These are phyloP conservation scores for Strigamia crassipes DNA, from an alignment of 2,888 invertebrate species.

Conservation along the genomic window DNA sequence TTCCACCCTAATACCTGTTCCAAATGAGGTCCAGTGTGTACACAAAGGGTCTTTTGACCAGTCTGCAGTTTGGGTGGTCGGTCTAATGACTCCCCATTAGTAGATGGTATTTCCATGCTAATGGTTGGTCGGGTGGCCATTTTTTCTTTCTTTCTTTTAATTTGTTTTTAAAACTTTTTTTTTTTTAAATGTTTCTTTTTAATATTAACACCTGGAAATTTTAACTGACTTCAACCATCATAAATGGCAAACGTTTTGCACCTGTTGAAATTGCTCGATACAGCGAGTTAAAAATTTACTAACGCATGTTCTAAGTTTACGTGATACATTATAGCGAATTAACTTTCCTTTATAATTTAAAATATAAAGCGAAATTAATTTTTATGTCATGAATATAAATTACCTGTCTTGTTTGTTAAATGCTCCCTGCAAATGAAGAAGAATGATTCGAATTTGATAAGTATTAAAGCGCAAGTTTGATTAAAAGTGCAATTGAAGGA, in stretches of 20 bases:
- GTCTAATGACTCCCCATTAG: slow-evolving; percentile 27
- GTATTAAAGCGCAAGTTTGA: neutral
- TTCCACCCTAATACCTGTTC: neutral
- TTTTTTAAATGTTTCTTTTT: neutral
- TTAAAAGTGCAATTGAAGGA: neutral
- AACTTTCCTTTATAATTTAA: neutral
- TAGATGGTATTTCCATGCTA: slow-evolving; percentile 5
- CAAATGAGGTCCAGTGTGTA: neutral
- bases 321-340: neutral
- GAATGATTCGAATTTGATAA: neutral
- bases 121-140: slow-evolving; percentile 20
- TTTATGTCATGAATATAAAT: slow-evolving; percentile 12
- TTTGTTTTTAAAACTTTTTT: too few relatives aligned
- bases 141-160: neutral
- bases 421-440: neutral
- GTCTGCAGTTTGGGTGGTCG: slow-evolving; percentile 23
- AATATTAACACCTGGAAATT: slow-evolving; percentile 2
- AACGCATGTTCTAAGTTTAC: neutral
- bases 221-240: neutral
- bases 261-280: neutral
- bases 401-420: slow-evolving; percentile 1
- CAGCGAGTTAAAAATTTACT: neutral
- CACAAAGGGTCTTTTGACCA: slow-evolving; percentile 17
- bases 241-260: neutral
- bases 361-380: neutral